Base-by-base conservation (phyloP, 2,888 invertebrate species). In the Drosophila pseudotakahashii region DNA sequence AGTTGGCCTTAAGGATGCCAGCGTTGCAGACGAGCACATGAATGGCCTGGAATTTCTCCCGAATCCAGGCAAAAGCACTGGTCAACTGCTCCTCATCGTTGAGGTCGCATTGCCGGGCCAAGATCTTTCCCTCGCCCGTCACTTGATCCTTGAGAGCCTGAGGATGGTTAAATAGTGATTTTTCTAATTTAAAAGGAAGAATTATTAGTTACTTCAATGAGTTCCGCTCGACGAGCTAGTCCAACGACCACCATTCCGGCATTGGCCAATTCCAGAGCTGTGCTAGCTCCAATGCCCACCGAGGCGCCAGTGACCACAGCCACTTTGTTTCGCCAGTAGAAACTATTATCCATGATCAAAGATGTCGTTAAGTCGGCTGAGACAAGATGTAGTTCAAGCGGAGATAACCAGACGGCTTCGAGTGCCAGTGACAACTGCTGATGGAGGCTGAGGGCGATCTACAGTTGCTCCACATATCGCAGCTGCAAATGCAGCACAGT, bases 201-300 rank as follows among this genome's bases (percentile, higher is more conserved):
- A 26, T 5, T 26, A 1, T 2, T 6, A 5, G 19, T n/a, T 32
- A 92, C 93, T 89, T 93, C 89, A 36, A 94, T 92, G 58, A 91
- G 89, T 48, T 93, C 91, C 1, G 89, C 83, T 36, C 93, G 92
- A 58, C 94, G 89, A 4, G 93, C 93, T 62, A 94, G 90, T 3
- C 94, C 94, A 4, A 94, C 91, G 0, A 94, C 94, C 50, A 90
- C 90, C 90, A 94, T 79, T 10, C 93, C 94, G 10, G 90, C 87
- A 76, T 92, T 91, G 19, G 92, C 93, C 55, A 93, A 75, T 16
- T 83, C 78, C 23, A 91, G 63, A 7, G 92, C 90, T 13, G 92
- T 90, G 62, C 89, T 88, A 0, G 92, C 93, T 23, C 93, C 93
- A 34, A 93, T 93, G 19, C 93, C 93, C 13, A 89, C 89, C 70